Base-by-base conservation (phyloP, 1,140 invertebrate species). In the Drosophila fuyamai region DNA sequence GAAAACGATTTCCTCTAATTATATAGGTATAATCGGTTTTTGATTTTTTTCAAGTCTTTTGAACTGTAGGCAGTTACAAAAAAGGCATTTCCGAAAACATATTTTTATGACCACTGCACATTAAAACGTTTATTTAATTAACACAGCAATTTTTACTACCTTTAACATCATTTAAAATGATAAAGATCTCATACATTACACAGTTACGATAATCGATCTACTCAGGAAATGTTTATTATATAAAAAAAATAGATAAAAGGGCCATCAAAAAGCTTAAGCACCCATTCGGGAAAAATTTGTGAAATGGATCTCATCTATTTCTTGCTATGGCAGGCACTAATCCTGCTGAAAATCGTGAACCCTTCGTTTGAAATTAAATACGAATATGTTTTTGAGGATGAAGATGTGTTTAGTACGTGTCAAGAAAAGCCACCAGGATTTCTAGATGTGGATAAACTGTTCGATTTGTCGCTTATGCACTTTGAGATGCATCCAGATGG, bases 351-450 rank as follows among this genome's bases (percentile, higher is more conserved):
- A 10, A 8, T 32, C 2, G 27, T 40, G 7, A 14, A 38, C 13
- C 23, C 4, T 32, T 41, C 63, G 6, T 1, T 48, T 40, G 43
- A 27, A 62, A 13, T 5, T 12, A 13, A 16, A 2, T 63, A 47
- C 38, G 58, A 67, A 8, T 63, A 63, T 16, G 16, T 63, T 6
- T 16, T 50, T 1, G 44, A 50, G 13, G 18, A 65, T 6, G 59
- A 63, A 16, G 0, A 41, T 0, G 0, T 67, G 2, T 27, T 35
- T n/a, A 10, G 5, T 1, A 13, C 35, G 10, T 67, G 63, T 27
- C 5, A 14, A 0, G 54, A 62, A 35, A 23, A 8, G 0, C 55
- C 60, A 1, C 4, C 1, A 0, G 58, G 58, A 0, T n/a, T 4
- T 7, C 6, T 6, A 6, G 35, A 10, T 13, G 1, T 58, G 2